Evolutionary conservation across 2,888 invertebrate species (phyloP).

Genomic region (Rotaria macrura): DNA sequence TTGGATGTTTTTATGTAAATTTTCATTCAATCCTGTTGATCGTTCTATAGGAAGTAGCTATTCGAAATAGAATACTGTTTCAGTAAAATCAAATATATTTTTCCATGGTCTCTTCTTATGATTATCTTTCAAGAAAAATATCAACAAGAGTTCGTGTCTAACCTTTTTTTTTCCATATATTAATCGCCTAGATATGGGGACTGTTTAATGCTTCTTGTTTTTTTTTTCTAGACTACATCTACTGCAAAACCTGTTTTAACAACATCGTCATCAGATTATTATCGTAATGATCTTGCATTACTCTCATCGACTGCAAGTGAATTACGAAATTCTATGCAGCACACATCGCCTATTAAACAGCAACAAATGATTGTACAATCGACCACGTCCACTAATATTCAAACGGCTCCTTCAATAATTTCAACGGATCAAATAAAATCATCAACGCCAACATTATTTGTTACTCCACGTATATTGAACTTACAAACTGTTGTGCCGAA

Average conservation of each 20-base stretch:
- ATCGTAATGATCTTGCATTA: conserved; percentile 15
- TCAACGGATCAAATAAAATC: neutral
- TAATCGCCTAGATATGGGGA: no score
- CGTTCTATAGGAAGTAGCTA: no score
- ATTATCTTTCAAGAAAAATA: no score
- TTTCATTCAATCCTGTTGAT: no score
- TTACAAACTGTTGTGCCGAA: conserved; percentile 9
- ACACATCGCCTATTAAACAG: neutral
- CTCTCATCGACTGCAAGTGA: conserved; percentile 12
- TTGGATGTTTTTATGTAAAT: no score
- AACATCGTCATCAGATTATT: neutral
- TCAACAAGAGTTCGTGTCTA: no score
- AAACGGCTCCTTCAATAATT: neutral
- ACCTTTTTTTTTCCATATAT: no score
- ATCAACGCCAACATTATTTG: neutral
- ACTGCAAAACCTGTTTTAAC: neutral
- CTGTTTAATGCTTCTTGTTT: no score
- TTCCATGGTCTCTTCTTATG: no score
- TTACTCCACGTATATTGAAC: conserved; percentile 10
- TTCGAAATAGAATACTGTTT: no score
- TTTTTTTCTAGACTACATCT: neutral
- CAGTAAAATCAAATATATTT: no score
- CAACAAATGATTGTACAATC: neutral
- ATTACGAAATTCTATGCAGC: conserved; percentile 2
- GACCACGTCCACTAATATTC: neutral